These are phyloP conservation scores for Drosophila littoralis DNA, from an alignment of 1,140 invertebrate species.

Conservation along the genomic window DNA sequence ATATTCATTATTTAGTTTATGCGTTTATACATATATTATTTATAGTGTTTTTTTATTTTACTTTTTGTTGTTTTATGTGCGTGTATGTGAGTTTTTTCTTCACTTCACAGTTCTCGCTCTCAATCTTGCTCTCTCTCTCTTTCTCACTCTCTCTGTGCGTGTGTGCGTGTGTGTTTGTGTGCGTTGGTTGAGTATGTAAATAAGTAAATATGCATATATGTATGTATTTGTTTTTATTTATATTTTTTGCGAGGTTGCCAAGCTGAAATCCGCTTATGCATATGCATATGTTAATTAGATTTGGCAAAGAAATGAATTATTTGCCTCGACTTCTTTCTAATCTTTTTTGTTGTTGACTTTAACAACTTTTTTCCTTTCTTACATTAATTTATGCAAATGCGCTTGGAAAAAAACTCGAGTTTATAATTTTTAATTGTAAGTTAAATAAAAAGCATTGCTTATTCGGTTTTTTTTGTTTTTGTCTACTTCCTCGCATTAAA, in stretches of 20 bases:
- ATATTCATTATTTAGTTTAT: slow-evolving; percentile 52
- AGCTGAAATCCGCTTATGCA: slow-evolving; percentile 68
- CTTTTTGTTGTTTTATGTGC: slow-evolving; percentile 1
- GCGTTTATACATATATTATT: slow-evolving; percentile 22
- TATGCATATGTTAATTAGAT: slow-evolving; percentile 76
- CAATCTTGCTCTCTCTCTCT: slow-evolving; percentile 7
- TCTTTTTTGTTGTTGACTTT: slow-evolving; percentile 18
- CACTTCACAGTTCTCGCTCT: slow-evolving; percentile 34
- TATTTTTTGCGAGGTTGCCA: slow-evolving; percentile 35
- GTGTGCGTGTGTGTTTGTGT: slow-evolving; percentile 21
- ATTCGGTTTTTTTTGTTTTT: slow-evolving; percentile 17
- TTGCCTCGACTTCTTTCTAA: slow-evolving; percentile 35
- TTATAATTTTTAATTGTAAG: slow-evolving; percentile 55
- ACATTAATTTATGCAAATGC: slow-evolving; percentile 64
- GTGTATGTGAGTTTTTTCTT: slow-evolving; percentile 53
- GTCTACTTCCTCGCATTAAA: slow-evolving; percentile 11
- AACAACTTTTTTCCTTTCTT: slow-evolving; percentile 26
- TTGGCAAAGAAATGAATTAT: slow-evolving; percentile 69
- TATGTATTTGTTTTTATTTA: slow-evolving; percentile 10
- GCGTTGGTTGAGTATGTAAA: slow-evolving; percentile 25
- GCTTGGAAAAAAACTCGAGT: slow-evolving; percentile 17
- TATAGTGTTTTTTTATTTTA: background rate
- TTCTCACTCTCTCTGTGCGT: background rate
- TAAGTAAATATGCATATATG: background rate
- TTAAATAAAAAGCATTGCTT: slow-evolving; percentile 33